These are phyloP conservation scores for Bradypus variegatus DNA, from an alignment of 2,797 vertebrate genomes.

Conservation along the genomic window DNA sequence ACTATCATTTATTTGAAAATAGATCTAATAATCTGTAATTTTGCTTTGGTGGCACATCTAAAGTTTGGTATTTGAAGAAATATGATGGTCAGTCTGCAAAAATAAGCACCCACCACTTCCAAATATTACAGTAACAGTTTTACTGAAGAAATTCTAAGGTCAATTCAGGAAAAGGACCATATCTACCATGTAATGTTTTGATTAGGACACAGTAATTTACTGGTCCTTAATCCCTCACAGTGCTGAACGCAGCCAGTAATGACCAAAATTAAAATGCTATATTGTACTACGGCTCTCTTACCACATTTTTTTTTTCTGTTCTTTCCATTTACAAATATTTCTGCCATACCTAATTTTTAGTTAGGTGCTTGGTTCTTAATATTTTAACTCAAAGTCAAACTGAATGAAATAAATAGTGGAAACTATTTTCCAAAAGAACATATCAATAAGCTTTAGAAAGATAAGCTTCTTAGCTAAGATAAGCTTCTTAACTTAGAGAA, in stretches of 20 bases:
- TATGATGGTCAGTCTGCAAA: not conserved
- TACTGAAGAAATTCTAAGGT: slow-evolving; percentile 7
- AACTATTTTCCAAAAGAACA: slow-evolving; percentile 1
- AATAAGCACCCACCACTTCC: not conserved
- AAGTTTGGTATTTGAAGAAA: slow-evolving; percentile 18
- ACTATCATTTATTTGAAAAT: not conserved
- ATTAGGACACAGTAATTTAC: not conserved
- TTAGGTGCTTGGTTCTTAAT: not conserved
- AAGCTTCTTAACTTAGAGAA: slow-evolving; percentile 26
- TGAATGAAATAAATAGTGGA: not conserved
- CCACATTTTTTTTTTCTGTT: not conserved
- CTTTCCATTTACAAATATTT: not conserved
- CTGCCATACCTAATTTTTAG: not conserved
- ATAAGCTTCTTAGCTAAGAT: not conserved
- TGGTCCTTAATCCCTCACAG: not conserved
- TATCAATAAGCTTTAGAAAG: not conserved
- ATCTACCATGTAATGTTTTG: not conserved
- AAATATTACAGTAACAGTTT: not conserved
- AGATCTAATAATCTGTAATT: not conserved
- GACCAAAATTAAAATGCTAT: not conserved
- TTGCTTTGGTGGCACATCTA: not conserved
- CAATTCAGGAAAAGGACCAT: not conserved
- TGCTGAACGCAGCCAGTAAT: slow-evolving; percentile 7
- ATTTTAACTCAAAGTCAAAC: slow-evolving; percentile 22
- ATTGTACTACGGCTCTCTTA: not conserved